These are phyloP conservation scores for Lasius fuliginosus DNA, from an alignment of 2,888 invertebrate species.

Conservation along the genomic window DNA sequence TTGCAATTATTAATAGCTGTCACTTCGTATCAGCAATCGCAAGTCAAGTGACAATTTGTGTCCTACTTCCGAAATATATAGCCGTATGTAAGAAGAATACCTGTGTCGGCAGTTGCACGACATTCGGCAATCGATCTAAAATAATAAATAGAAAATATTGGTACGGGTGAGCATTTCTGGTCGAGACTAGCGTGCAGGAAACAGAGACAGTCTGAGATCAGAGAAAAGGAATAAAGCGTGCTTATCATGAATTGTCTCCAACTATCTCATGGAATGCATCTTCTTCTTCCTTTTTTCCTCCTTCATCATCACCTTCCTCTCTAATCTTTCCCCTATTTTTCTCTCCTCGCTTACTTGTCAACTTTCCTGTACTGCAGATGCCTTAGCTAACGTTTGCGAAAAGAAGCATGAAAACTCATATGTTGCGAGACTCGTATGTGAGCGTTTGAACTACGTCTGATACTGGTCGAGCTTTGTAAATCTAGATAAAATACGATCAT, in stretches of 20 bases:
- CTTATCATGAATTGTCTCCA: constrained; percentile 86
- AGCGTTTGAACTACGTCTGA: too few species aligned
- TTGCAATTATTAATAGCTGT: too few species aligned
- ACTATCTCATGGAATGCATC: constrained; percentile 71
- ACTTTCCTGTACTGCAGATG: constrained; percentile 66
- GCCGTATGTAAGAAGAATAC: constrained; percentile 4
- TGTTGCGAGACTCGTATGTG: background rate
- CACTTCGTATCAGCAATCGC: background rate
- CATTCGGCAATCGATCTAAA: constrained; percentile 78
- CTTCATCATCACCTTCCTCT: background rate
- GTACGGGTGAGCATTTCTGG: constrained; percentile 55
- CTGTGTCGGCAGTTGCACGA: constrained; percentile 72
- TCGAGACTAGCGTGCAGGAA: constrained; percentile 53
- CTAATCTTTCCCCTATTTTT: constrained; percentile 14
- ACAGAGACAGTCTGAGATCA: constrained; percentile 73
- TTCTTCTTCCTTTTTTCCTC: constrained; percentile 61
- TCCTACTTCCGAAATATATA: background rate
- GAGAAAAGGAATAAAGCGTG: constrained; percentile 84
- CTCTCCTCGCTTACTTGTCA: constrained; percentile 62
- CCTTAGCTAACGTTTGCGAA: constrained; percentile 83
- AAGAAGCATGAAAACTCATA: constrained; percentile 64
- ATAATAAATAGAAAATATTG: constrained; percentile 63
- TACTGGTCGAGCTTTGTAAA: background rate
- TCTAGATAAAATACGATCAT: background rate
- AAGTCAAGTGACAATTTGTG: background rate